Percentiles rank a stretch among this genome's conserved stretches.
phyloP scores from a whole-genome alignment of 1,140 invertebrate species.

The Charaxes varanes region DNA sequence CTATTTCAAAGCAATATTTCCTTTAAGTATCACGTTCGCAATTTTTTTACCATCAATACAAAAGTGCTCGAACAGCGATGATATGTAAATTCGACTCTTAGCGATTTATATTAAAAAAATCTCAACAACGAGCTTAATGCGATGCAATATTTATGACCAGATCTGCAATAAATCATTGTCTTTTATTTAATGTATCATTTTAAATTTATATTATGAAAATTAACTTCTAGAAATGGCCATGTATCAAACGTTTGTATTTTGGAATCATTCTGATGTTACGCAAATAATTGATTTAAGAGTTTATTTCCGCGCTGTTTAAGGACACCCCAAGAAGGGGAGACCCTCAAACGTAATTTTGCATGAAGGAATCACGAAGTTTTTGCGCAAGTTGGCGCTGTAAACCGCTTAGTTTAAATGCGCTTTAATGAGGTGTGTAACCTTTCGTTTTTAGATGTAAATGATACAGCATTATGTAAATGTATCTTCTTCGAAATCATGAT shows the following conservation, averaged over 20 bases:
- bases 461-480: not conserved
- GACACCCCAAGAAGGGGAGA: slow-evolving; percentile 20
- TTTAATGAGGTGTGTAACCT: slow-evolving; percentile 23
- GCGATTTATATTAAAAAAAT: too few species aligned
- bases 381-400: slow-evolving; percentile 30
- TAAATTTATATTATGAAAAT: too few species aligned
- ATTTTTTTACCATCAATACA: too few species aligned
- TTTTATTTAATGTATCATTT: too few species aligned
- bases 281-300: not conserved
- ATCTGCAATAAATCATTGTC: too few species aligned
- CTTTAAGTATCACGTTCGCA: too few species aligned
- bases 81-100: too few species aligned
- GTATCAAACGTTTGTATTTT: not conserved
- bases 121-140: too few species aligned
- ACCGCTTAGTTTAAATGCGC: slow-evolving; percentile 30
- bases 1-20: too few species aligned
- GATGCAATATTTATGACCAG: too few species aligned
- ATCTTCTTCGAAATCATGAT: slow-evolving; percentile 1
- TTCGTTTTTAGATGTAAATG: slow-evolving; percentile 14
- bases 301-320: slow-evolving; percentile 10
- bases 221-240: too few species aligned
- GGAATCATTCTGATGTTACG: not conserved
- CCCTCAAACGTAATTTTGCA: slow-evolving; percentile 56
- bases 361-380: slow-evolving; percentile 55
- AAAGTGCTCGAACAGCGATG: too few species aligned